Evolutionary conservation across 2,113 vertebrate species (phyloP).

Genomic region (Entomyzon cyanotis): DNA sequence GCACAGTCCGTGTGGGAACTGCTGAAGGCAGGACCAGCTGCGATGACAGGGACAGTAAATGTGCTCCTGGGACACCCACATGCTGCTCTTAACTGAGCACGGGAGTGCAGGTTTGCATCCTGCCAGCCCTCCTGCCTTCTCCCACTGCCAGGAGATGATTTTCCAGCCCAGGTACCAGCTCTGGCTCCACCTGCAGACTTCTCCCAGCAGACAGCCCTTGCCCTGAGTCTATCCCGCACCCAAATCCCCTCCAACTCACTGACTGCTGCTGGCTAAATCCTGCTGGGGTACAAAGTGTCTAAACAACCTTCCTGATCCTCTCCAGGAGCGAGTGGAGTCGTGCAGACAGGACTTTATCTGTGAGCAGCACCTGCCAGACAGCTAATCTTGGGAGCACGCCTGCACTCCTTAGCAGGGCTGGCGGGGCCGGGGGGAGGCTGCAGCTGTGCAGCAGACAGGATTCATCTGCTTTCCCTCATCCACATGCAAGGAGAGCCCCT

Average conservation of each 20-base stretch:
- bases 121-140: background rate
- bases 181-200: background rate
- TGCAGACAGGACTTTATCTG: background rate
- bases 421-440: background rate
- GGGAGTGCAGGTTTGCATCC: background rate
- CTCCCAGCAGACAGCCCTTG: background rate
- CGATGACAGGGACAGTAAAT: background rate
- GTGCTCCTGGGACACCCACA: background rate
- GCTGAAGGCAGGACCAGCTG: background rate
- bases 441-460: background rate
- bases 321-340: rapidly evolving
- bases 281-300: rapidly evolving
- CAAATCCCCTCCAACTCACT: rapidly evolving
- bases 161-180: background rate
- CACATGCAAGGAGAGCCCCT: background rate
- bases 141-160: background rate
- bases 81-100: background rate
- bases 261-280: background rate
- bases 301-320: background rate
- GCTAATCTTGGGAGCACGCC: background rate
- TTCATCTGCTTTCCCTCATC: background rate
- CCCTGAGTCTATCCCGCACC: rapidly evolving
- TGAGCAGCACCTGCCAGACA: background rate
- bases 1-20: rapidly evolving
- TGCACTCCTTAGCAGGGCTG: background rate